Conservation (phyloP, 2,797 vertebrate species). For the Phoxinus dragarum region DNA sequence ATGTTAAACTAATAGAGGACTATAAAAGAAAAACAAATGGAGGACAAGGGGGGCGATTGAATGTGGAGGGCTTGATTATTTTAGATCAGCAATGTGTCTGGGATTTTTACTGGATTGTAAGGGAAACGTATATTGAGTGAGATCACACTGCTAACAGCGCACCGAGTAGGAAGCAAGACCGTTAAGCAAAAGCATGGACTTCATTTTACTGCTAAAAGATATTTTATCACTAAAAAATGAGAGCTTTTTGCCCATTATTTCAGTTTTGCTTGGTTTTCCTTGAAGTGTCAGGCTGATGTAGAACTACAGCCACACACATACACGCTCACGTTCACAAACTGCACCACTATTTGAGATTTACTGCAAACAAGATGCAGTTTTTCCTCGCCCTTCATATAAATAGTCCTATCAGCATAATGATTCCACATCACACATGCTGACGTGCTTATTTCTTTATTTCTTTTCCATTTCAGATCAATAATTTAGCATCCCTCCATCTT, state of each 20-base stretch:
- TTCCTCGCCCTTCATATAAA: constrained; percentile 43
- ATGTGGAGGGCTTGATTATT: neutral
- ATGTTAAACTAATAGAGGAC: constrained; percentile 9
- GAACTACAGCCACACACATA: constrained; percentile 61
- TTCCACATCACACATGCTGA: constrained; percentile 42
- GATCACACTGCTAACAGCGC: neutral
- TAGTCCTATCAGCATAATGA: constrained; percentile 51
- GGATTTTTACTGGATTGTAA: neutral
- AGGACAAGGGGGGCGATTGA: neutral
- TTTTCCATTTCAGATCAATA: constrained; percentile 54
- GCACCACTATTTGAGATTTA: constrained; percentile 45
- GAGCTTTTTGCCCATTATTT: constrained; percentile 58
- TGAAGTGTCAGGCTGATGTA: constrained; percentile 53
- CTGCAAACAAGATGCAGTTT: constrained; percentile 49
- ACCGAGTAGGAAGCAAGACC: neutral
- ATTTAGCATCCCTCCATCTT: constrained; percentile 36
- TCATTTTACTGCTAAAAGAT: neutral
- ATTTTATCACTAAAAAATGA: neutral
- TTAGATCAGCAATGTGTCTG: neutral
- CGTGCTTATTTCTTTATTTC: constrained; percentile 53
- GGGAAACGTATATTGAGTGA: neutral
- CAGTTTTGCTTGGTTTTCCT: constrained; percentile 41
- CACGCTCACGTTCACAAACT: constrained; percentile 27
- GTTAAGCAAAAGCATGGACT: neutral
- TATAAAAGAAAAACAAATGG: neutral